These are phyloP conservation scores for Microcebus murinus DNA, from an alignment of 2,113 vertebrate species.

Conservation along the genomic window DNA sequence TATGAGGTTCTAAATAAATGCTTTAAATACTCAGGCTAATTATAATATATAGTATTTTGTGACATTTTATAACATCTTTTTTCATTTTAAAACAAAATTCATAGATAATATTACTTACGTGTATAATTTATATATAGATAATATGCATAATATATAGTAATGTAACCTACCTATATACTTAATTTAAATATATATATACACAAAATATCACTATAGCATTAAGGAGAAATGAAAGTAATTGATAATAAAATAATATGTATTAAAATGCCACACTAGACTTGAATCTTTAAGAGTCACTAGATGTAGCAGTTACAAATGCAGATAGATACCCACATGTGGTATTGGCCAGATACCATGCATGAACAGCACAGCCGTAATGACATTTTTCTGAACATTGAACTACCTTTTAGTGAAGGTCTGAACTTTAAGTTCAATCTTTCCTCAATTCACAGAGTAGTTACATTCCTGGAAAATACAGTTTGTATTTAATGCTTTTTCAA, in stretches of 20 bases:
- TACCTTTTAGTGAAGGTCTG: neutral
- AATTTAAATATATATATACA: neutral
- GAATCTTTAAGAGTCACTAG: neutral
- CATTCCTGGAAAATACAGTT: neutral
- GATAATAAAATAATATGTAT: neutral
- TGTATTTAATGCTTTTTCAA: slow-evolving; percentile 33
- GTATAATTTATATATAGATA: neutral
- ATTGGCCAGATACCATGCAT: neutral
- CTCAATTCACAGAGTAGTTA: neutral
- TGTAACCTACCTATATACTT: neutral
- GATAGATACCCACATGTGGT: neutral
- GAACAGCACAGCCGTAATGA: neutral
- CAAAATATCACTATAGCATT: neutral
- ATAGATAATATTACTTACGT: neutral
- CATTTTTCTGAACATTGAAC: neutral
- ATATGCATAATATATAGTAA: neutral
- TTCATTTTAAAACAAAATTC: neutral
- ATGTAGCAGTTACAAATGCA: neutral
- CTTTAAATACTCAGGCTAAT: neutral
- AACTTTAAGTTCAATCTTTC: neutral
- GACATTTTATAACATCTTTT: neutral
- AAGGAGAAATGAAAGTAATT: neutral
- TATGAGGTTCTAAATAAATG: neutral
- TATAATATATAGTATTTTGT: neutral
- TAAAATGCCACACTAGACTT: neutral